A percentile compares a stretch with the other conserved stretches of the same genome.
phyloP scores from a whole-genome alignment of 2,113 vertebrate species.

The Marcusenius ussheri region DNA sequence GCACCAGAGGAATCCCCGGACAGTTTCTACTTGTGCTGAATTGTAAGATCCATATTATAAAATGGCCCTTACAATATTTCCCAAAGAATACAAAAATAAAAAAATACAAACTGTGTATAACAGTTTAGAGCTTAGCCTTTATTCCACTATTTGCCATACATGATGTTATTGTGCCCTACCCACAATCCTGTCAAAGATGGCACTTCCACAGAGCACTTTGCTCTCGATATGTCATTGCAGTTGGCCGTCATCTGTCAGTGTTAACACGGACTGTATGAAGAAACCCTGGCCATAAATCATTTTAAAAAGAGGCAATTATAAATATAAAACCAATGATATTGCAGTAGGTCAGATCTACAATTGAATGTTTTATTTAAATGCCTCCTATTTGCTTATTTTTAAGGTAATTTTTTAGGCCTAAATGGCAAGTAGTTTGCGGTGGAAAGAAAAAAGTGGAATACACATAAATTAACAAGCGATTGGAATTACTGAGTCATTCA shows the following conservation, averaged over 20 bases:
- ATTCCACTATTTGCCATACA: background rate
- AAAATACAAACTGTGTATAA: background rate
- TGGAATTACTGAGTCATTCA: background rate
- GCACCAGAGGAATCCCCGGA: background rate
- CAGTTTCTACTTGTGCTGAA: background rate
- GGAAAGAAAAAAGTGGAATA: constrained; percentile 35
- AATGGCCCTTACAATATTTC: background rate
- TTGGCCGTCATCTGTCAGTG: background rate
- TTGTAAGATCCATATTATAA: background rate
- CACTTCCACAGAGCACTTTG: background rate
- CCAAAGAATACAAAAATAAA: background rate
- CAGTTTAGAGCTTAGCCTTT: background rate
- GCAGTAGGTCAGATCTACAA: background rate
- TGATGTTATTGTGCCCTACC: background rate
- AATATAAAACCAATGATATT: background rate
- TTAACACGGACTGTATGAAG: constrained; percentile 3
- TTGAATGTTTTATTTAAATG: constrained; percentile 1
- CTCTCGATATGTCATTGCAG: constrained; percentile 5
- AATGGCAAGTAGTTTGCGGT: constrained; percentile 1
- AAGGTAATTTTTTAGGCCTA: background rate
- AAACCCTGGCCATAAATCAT: background rate
- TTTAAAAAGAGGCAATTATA: background rate
- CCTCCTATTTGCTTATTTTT: background rate
- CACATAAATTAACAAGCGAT: background rate
- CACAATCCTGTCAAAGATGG: background rate